These are phyloP conservation scores for Gymnocephalus cernua DNA, from an alignment of 2,113 vertebrate species.

Conservation along the genomic window DNA sequence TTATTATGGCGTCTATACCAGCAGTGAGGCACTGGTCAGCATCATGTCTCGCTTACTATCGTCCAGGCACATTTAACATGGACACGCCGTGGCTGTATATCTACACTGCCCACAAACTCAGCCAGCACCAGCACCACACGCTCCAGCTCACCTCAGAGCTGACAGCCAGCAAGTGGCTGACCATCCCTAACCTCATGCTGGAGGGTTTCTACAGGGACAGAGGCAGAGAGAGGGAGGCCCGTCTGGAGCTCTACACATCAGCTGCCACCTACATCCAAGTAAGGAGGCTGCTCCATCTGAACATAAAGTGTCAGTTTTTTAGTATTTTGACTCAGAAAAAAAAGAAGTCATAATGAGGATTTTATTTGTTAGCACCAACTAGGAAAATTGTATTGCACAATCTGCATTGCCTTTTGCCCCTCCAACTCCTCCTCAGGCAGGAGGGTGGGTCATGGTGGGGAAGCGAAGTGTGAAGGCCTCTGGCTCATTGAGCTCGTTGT, in stretches of 20 bases:
- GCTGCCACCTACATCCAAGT: conserved; percentile 86
- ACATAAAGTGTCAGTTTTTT: no score
- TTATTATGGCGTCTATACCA: background rate
- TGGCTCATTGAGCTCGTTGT: conserved; percentile 83
- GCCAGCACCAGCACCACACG: conserved; percentile 80
- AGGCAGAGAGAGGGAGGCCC: conserved; percentile 82
- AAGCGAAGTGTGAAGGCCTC: conserved; percentile 83
- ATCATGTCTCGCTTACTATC: background rate
- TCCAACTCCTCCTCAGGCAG: conserved; percentile 75
- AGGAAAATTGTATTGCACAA: background rate
- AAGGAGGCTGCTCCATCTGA: background rate
- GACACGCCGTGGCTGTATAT: conserved; percentile 89
- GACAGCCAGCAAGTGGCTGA: conserved; percentile 85
- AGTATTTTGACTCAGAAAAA: background rate
- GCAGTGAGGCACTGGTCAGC: background rate
- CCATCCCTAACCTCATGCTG: conserved; percentile 83
- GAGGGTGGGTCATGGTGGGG: conserved; percentile 74
- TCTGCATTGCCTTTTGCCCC: background rate
- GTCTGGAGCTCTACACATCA: conserved; percentile 84
- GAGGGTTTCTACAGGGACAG: conserved; percentile 83
- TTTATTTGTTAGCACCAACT: background rate
- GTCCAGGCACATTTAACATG: conserved; percentile 86
- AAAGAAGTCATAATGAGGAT: background rate
- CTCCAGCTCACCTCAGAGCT: conserved; percentile 83
- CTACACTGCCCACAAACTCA: conserved; percentile 82